A percentile compares a stretch with the other conserved stretches of the same genome.
These are phyloP conservation scores for Glaucidium brasilianum DNA, from an alignment of 2,113 vertebrate genomes.

Conservation along the genomic window DNA sequence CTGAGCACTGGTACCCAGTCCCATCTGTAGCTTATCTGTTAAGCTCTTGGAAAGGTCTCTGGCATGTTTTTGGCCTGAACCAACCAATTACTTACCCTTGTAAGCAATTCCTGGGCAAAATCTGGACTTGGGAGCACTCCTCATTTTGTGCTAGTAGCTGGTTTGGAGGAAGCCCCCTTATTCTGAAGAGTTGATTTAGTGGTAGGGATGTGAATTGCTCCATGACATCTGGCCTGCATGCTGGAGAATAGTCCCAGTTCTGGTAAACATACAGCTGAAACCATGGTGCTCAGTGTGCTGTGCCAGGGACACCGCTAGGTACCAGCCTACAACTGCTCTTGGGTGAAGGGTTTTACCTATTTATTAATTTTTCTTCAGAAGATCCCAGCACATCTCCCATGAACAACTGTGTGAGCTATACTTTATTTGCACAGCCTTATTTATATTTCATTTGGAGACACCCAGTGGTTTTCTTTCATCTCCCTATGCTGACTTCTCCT, in stretches of 20 bases:
- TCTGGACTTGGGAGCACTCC: neutral
- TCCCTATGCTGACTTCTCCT: neutral
- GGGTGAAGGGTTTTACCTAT: rapidly evolving
- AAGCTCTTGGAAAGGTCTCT: neutral
- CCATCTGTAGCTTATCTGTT: neutral
- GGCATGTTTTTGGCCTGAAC: neutral
- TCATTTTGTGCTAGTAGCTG: neutral
- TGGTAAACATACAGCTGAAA: neutral
- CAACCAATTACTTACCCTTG: neutral
- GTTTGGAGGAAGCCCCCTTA: neutral
- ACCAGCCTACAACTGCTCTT: neutral
- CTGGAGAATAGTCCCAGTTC: neutral
- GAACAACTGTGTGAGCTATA: neutral
- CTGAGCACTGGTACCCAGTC: neutral
- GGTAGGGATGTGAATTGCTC: neutral
- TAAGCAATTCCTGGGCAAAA: neutral
- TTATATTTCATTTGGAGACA: neutral
- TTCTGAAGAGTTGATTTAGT: neutral
- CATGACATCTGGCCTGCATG: neutral
- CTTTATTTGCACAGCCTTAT: neutral
- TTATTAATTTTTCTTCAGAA: neutral
- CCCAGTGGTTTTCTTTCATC: neutral
- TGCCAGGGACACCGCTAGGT: neutral
- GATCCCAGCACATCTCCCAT: neutral
- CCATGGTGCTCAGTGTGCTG: rapidly evolving